These are phyloP conservation scores for Tetraodon nigroviridis DNA, from an alignment of 2,113 vertebrate species.

Conservation along the genomic window DNA sequence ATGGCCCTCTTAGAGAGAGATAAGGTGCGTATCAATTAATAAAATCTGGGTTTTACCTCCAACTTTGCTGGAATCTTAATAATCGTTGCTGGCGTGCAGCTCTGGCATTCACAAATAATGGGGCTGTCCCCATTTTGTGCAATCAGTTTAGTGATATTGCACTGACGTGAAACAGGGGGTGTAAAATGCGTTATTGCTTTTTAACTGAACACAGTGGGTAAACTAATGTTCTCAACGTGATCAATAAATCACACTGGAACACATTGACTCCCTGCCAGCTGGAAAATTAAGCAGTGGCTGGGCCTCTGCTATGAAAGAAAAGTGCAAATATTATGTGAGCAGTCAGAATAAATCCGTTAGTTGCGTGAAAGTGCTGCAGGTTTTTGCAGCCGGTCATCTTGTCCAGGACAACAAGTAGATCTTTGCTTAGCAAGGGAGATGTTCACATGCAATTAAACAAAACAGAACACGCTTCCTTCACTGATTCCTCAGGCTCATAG, in stretches of 20 bases:
- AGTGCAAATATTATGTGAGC: constrained; percentile 2
- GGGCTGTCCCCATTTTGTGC: constrained; percentile 55
- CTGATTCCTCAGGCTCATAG: constrained; percentile 3
- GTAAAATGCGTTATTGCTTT: constrained; percentile 69
- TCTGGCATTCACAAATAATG: constrained; percentile 54
- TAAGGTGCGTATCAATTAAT: constrained; percentile 49
- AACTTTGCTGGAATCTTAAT: constrained; percentile 31
- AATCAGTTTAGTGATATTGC: constrained; percentile 71
- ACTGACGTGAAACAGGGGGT: constrained; percentile 61
- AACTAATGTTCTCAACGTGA: constrained; percentile 64
- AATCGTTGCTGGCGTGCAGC: constrained; percentile 24
- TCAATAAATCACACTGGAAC: constrained; percentile 73
- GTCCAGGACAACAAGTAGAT: not conserved
- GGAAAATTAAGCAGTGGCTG: constrained; percentile 58
- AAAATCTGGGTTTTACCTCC: constrained; percentile 39
- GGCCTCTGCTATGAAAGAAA: constrained; percentile 32
- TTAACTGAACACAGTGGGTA: constrained; percentile 71
- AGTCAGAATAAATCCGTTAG: not conserved
- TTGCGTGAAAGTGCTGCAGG: not conserved
- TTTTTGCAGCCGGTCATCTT: not conserved
- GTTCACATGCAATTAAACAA: not conserved
- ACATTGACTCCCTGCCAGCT: constrained; percentile 65
- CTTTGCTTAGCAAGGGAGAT: not conserved
- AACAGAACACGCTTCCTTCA: not conserved
- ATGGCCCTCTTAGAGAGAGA: constrained; percentile 5